These are phyloP conservation scores for Squalus acanthias DNA, from an alignment of 2,797 vertebrate genomes.

Conservation along the genomic window DNA sequence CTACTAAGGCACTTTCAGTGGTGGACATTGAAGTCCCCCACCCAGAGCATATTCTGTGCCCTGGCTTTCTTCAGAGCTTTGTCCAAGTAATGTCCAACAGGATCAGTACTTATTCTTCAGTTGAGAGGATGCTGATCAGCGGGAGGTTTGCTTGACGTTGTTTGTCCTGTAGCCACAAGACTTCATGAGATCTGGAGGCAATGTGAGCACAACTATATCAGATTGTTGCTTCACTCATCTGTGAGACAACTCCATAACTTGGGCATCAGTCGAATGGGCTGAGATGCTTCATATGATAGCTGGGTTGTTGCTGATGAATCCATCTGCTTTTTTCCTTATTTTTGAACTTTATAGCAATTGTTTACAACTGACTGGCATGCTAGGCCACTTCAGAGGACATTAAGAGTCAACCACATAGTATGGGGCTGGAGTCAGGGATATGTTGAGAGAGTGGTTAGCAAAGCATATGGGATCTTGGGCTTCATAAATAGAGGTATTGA, in stretches of 20 bases:
- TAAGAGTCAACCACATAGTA: background rate
- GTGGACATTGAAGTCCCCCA: background rate
- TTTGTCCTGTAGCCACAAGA: background rate
- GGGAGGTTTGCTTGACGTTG: background rate
- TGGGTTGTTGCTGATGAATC: background rate
- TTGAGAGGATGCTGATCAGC: background rate
- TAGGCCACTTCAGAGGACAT: background rate
- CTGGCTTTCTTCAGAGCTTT: background rate
- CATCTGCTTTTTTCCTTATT: background rate
- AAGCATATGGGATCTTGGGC: no score
- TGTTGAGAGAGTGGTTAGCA: no score
- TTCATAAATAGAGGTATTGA: no score
- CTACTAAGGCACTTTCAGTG: background rate
- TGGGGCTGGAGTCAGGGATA: background rate
- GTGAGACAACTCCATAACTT: background rate
- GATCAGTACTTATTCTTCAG: background rate
- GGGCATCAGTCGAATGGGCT: background rate
- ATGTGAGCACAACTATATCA: background rate
- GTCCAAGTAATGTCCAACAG: background rate
- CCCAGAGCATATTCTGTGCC: background rate
- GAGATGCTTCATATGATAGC: background rate
- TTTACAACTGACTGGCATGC: background rate
- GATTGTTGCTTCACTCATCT: no score
- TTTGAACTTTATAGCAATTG: background rate
- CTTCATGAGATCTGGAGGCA: background rate